Percentiles rank a stretch among this genome's conserved stretches.
These are phyloP conservation scores for Sturnus vulgaris DNA, from an alignment of 2,113 vertebrate species.

Conservation along the genomic window DNA sequence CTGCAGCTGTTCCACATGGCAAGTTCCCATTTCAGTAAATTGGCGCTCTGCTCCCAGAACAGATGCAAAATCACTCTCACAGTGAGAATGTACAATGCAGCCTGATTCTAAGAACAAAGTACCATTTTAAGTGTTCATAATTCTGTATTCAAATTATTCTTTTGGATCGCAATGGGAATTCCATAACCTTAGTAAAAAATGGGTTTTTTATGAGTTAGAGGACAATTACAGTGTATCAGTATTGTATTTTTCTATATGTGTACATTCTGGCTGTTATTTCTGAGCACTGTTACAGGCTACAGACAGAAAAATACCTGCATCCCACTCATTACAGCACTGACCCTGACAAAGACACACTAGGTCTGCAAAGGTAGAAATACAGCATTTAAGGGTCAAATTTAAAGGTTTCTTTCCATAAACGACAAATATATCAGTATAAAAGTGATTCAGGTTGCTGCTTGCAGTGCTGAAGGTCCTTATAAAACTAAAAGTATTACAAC, in stretches of 20 bases:
- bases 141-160: not conserved
- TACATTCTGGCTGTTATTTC: not conserved
- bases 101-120: slow-evolving; percentile 33
- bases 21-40: slow-evolving; percentile 17
- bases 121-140: not conserved
- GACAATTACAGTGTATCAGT: not conserved
- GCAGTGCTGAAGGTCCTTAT: not conserved
- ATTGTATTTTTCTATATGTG: not conserved
- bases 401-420: not conserved
- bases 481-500: not conserved
- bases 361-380: not conserved
- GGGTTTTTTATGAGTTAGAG: not conserved
- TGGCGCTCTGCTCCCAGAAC: slow-evolving; percentile 3
- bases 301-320: not conserved
- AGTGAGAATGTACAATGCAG: slow-evolving; percentile 8
- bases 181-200: not conserved
- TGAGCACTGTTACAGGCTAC: not conserved
- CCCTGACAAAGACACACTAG: not conserved
- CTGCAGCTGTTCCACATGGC: slow-evolving; percentile 32
- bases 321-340: not conserved
- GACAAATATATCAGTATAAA: not conserved
- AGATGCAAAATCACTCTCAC: slow-evolving; percentile 34
- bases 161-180: slow-evolving; percentile 19
- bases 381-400: not conserved
- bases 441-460: not conserved